Conservation (phyloP, 2,797 vertebrate species). For the Pangasius larnaudii region DNA sequence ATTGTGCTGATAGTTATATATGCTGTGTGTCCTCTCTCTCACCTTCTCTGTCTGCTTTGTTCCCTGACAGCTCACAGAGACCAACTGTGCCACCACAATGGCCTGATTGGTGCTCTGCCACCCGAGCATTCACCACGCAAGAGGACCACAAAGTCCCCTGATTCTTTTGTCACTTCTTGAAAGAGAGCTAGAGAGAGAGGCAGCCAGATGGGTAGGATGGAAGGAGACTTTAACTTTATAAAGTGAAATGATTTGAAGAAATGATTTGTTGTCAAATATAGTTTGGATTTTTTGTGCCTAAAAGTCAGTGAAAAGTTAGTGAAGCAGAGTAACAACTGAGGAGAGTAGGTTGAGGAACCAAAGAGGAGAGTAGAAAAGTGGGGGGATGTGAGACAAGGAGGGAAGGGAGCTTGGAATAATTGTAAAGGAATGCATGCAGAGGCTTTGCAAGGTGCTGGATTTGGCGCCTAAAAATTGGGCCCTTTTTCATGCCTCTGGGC, state of each 20-base stretch:
- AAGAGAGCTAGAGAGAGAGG: slow-evolving; percentile 46
- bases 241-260: neutral
- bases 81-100: slow-evolving; percentile 96
- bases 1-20: neutral
- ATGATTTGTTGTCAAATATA: neutral
- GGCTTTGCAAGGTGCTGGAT: slow-evolving; percentile 73
- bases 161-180: slow-evolving; percentile 93
- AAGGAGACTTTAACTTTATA: neutral
- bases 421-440: slow-evolving; percentile 73
- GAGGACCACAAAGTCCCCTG: slow-evolving; percentile 98
- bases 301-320: neutral
- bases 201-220: neutral
- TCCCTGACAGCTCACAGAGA: slow-evolving; percentile 98
- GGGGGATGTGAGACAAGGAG: neutral
- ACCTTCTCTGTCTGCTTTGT: slow-evolving; percentile 51
- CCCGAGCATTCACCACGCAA: slow-evolving; percentile 96
- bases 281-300: neutral
- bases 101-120: slow-evolving; percentile 98
- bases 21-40: slow-evolving; percentile 22
- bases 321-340: neutral
- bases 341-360: neutral
- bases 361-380: slow-evolving; percentile 2
- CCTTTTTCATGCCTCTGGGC: neutral
- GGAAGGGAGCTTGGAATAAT: slow-evolving; percentile 70
- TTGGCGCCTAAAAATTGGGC: slow-evolving; percentile 66